phyloP scores from a whole-genome alignment of 2,888 invertebrate genomes.

The Callyntrura guangdongensis region DNA sequence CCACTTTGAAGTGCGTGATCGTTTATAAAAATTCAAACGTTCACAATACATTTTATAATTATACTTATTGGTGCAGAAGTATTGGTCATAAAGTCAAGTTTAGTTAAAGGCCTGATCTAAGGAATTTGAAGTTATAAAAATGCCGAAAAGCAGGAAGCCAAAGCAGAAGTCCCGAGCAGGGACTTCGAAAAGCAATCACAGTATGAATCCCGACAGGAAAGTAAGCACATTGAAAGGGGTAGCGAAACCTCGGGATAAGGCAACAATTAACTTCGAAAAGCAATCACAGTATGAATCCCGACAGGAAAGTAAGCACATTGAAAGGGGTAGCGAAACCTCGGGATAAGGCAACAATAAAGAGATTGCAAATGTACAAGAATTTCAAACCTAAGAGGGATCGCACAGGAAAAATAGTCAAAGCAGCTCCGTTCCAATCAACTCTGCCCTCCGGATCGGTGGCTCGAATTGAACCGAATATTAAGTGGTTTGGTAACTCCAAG shows the following conservation, averaged over 20 bases:
- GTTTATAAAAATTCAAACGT: too few species aligned
- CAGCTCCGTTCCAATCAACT: constrained; percentile 98
- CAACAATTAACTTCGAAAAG: constrained; percentile 99
- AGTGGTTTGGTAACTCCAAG: constrained; percentile 99
- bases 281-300: constrained; percentile 86
- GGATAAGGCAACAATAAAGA: constrained; percentile 97
- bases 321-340: constrained; percentile 95
- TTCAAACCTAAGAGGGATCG: constrained; percentile 97
- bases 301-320: constrained; percentile 91
- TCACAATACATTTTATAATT: too few species aligned
- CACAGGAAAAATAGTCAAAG: constrained; percentile 94
- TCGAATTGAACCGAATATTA: constrained; percentile 98
- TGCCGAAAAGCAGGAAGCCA: constrained; percentile 63
- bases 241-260: constrained; percentile 94
- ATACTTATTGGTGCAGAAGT: too few species aligned
- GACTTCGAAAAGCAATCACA: constrained; percentile 82
- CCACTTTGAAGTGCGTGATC: too few species aligned
- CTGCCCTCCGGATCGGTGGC: constrained; percentile 95
- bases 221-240: constrained; percentile 93
- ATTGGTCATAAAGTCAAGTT: too few species aligned
- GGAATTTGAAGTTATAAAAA: too few species aligned
- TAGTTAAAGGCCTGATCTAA: too few species aligned
- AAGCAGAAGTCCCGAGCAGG: constrained; percentile 81
- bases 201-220: constrained; percentile 89
- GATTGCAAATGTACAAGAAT: constrained; percentile 99